Conservation (phyloP, 1,140 invertebrate species). For the Leptinotarsa lineolata region DNA sequence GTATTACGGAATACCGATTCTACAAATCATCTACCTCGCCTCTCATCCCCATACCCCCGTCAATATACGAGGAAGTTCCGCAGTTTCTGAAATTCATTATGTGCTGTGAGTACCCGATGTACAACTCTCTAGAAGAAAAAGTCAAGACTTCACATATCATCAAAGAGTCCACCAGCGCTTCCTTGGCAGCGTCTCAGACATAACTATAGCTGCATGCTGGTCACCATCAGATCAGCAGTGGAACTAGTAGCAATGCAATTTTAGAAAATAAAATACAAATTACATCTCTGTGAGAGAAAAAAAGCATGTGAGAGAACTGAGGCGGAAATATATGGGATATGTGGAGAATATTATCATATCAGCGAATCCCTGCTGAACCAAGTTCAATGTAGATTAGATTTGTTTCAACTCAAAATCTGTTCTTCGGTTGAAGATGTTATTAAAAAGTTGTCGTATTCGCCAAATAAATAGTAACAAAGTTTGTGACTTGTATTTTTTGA, state of each 20-base stretch:
- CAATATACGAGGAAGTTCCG: constrained; percentile 82
- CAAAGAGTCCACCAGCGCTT: constrained; percentile 74
- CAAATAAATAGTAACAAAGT: no score
- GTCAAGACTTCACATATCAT: constrained; percentile 66
- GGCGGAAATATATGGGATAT: background rate
- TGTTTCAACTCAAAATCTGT: background rate
- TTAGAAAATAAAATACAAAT: constrained; percentile 29
- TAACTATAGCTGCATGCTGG: constrained; percentile 72
- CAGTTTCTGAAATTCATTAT: constrained; percentile 78
- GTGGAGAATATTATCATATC: background rate
- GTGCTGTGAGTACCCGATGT: constrained; percentile 87
- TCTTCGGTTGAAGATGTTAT: no score
- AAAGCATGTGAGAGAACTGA: background rate
- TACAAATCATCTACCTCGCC: constrained; percentile 88
- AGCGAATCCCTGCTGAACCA: background rate
- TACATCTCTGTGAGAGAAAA: constrained; percentile 24
- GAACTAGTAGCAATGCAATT: constrained; percentile 1
- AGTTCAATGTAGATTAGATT: constrained; percentile 2
- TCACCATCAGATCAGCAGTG: constrained; percentile 50
- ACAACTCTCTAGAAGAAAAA: constrained; percentile 74
- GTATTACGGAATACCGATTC: constrained; percentile 79
- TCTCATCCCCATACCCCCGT: constrained; percentile 82
- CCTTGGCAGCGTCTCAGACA: constrained; percentile 70
- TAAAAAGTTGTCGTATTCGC: no score
- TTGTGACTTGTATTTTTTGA: no score